Percentiles rank a stretch among this genome's conserved stretches.
Evolutionary conservation across 2,888 invertebrate species (phyloP).

Genomic region (Drosophila seclusa): DNA sequence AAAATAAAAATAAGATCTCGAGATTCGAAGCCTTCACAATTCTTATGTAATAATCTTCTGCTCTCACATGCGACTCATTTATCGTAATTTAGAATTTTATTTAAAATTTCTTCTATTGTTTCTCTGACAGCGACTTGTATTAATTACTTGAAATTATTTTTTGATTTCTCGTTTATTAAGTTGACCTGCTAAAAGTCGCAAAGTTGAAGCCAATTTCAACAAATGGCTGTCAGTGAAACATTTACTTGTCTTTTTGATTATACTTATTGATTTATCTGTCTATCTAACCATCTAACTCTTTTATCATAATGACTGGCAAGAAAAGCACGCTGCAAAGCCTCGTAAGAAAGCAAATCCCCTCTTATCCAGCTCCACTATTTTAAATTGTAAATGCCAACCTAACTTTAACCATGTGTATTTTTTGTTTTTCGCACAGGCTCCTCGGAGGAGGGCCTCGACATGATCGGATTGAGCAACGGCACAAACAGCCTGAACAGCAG

Average conservation of each 20-base stretch:
- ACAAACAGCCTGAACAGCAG: conserved; percentile 76
- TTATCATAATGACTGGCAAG: conserved; percentile 75
- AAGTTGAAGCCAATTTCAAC: background rate
- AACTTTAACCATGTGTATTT: background rate
- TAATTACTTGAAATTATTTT: background rate
- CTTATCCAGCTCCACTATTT: background rate
- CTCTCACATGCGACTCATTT: background rate
- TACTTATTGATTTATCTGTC: conserved; percentile 2
- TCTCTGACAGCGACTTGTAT: background rate
- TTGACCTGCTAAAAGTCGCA: background rate
- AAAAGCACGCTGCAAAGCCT: conserved; percentile 79
- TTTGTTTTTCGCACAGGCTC: conserved; percentile 86
- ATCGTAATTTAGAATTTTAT: background rate
- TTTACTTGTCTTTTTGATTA: background rate
- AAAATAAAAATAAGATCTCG: background rate
- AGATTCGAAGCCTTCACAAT: background rate
- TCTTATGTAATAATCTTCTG: background rate
- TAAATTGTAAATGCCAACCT: background rate
- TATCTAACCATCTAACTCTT: conserved; percentile 10
- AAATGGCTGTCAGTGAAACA: conserved; percentile 1
- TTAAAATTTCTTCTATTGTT: background rate
- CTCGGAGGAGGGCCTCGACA: conserved; percentile 90
- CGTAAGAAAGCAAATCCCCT: conserved; percentile 53
- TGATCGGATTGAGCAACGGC: conserved; percentile 86
- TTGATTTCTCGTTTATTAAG: background rate